Evolutionary conservation across 2,888 invertebrate genomes (phyloP), one percentile per base, ranked within the genome.

Genomic region (Mesoligia furuncula): DNA sequence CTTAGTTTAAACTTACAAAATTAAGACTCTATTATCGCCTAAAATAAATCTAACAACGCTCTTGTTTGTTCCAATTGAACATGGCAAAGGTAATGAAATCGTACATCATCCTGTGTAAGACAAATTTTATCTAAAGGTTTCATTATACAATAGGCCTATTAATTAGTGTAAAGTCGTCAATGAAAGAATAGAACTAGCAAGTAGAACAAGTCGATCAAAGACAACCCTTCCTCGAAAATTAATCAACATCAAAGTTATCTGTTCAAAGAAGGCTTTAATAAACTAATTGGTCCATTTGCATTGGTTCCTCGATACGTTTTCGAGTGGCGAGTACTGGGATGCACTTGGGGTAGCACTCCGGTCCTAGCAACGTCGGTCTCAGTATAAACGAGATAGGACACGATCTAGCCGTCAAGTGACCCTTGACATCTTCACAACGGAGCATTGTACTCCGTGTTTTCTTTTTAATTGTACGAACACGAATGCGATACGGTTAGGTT

Each of bases 381-480:
- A 87, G 91, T 90, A 91, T 91, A 93, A 94, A 93, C 94, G 92
- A 94, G 95, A 95, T 95, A 95, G 92, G 91, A 92, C 95, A 95
- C 95, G 95, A 93, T 93, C 92, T 91, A 86, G 85, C 85, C 86
- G 87, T 88, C 90, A 88, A 93, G 93, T 90, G 92, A 88, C 92
- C 86, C 95, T 95, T 93, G 93, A 94, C 93, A 92, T 93, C 92
- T 91, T 88, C 90, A 91, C 91, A 78, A 86, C 81, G 80, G 87
- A 86, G 88, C 90, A 89, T 90, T 89, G 90, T 90, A 89, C 89
- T 90, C 90, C 87, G 88, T 91, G 89, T 91, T 92, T 92, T 91
- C 91, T 92, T 92, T 91, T 90, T 91, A 88, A 89, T 90, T 90
- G 87, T 89, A 84, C 85, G 79, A 80, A 85, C 80, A 77, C 27